Evolutionary conservation across 2,797 vertebrate species (phyloP), one percentile per base, ranked within the genome.

Genomic region (Typhlichthys subterraneus): DNA sequence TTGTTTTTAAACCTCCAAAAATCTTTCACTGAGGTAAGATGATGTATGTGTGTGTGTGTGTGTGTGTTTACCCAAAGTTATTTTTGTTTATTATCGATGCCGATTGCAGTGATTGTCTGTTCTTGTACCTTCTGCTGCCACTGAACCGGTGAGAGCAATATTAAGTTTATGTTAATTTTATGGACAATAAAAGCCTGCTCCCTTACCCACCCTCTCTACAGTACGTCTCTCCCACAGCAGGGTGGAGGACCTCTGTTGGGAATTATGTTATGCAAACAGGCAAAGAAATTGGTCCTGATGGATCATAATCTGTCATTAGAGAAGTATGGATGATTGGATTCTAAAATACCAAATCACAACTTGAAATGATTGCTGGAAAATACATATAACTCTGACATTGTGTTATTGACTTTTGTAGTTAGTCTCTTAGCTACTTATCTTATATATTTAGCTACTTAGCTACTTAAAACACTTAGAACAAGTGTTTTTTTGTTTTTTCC

Each of bases 151-250:
- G 13, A 29, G 59, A 23, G 45, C 7, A 59, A 42, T 29, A 57
- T 50, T 14, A 6, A 55, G 55, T 61, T 68, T 19, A 46, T 65
- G 48, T 33, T 65, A 47, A 66, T 65, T 68, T 63, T 63, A 49
- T 56, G 60, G 63, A 69, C 67, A 78, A 76, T 75, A 60, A 74
- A 51, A 72, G 69, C 69, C 72, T 76, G 38, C 61, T 69, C 51
- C 38, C 76, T 81, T 70, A 79, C 61, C 70, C 72, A 72, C 69
- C 67, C 70, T 69, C 70, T 75, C 53, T 45, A 59, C 23, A 23
- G 3, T 23, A 23, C 62, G 51, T 78, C 64, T 80, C 59, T 70
- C 75, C 71, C 70, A 59, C 72, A 63, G 75, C 52, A 70, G 59
- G 19, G 12, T n/a, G 48, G 57, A 66, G 73, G 48, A 65, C 61